A percentile compares a stretch with the other conserved stretches of the same genome.
These are phyloP conservation scores for Geothlypis trichas DNA, from an alignment of 2,113 vertebrate species.

Conservation along the genomic window DNA sequence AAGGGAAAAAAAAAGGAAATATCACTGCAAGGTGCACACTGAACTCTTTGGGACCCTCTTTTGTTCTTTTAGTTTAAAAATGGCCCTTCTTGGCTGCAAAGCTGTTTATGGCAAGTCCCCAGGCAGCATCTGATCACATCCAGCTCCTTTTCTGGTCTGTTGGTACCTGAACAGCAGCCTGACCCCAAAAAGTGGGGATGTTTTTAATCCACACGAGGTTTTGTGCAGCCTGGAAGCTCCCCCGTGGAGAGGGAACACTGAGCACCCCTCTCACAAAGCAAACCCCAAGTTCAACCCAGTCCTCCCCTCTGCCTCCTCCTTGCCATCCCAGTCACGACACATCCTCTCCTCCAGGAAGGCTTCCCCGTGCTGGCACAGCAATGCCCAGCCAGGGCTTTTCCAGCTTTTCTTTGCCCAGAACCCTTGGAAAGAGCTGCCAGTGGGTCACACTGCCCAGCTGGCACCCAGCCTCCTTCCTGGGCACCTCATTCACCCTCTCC, in stretches of 20 bases:
- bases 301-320: background rate
- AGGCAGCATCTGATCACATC: accelerated
- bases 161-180: background rate
- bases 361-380: background rate
- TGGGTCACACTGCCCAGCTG: slow-evolving; percentile 4
- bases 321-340: background rate
- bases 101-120: background rate
- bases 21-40: accelerated
- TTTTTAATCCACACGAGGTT: background rate
- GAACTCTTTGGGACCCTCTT: background rate
- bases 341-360: background rate
- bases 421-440: background rate
- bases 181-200: background rate
- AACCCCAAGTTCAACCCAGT: background rate
- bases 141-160: background rate
- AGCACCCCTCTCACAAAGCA: background rate
- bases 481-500: slow-evolving; percentile 6
- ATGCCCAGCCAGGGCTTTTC: background rate
- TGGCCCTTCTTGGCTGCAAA: background rate
- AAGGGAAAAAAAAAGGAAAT: background rate
- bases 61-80: background rate
- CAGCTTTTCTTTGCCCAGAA: background rate
- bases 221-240: background rate
- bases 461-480: slow-evolving; percentile 51
- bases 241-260: background rate